A percentile compares a stretch with the other conserved stretches of the same genome.
Evolutionary conservation across 2,797 vertebrate genomes (phyloP).

Genomic region (Pseudomugil tenellus): DNA sequence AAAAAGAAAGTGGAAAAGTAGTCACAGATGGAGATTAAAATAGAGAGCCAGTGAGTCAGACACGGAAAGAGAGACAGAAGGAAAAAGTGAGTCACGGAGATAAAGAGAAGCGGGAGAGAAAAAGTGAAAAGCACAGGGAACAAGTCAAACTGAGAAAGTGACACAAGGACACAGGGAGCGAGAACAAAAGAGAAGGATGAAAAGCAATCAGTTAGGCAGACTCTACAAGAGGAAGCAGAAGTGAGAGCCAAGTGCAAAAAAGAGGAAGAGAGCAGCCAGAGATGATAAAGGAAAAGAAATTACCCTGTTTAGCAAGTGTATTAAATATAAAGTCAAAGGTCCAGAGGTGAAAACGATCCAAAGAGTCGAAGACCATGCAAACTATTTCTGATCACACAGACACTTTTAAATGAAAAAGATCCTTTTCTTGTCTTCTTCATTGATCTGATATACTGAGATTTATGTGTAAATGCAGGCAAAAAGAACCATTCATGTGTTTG

Average conservation of each 20-base stretch:
- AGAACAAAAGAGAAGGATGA: neutral
- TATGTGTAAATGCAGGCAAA: too few relatives aligned
- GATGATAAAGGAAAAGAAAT: slow-evolving; percentile 1
- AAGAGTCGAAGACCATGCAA: neutral
- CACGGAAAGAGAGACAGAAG: slow-evolving; percentile 52
- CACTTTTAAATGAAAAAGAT: neutral
- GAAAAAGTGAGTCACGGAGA: slow-evolving; percentile 70
- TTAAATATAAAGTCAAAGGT: neutral
- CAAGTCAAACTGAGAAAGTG: slow-evolving; percentile 17
- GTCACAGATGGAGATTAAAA: slow-evolving; percentile 63
- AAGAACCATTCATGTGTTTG: too few relatives aligned
- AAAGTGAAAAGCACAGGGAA: slow-evolving; percentile 22
- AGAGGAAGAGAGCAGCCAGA: neutral
- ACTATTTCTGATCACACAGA: neutral
- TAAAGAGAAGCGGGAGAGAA: slow-evolving; percentile 37
- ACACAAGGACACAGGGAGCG: slow-evolving; percentile 8
- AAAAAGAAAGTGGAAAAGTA: slow-evolving; percentile 41
- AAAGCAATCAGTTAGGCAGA: slow-evolving; percentile 7
- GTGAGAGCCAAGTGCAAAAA: slow-evolving; percentile 1
- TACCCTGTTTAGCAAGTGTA: neutral
- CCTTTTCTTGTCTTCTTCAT: neutral
- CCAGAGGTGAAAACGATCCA: neutral
- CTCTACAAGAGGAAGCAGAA: slow-evolving; percentile 5
- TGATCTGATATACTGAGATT: too few relatives aligned
- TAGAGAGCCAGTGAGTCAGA: slow-evolving; percentile 67